A percentile compares a stretch with the other conserved stretches of the same genome.
These are phyloP conservation scores for Uria aalge DNA, from an alignment of 2,113 vertebrate genomes.

Conservation along the genomic window DNA sequence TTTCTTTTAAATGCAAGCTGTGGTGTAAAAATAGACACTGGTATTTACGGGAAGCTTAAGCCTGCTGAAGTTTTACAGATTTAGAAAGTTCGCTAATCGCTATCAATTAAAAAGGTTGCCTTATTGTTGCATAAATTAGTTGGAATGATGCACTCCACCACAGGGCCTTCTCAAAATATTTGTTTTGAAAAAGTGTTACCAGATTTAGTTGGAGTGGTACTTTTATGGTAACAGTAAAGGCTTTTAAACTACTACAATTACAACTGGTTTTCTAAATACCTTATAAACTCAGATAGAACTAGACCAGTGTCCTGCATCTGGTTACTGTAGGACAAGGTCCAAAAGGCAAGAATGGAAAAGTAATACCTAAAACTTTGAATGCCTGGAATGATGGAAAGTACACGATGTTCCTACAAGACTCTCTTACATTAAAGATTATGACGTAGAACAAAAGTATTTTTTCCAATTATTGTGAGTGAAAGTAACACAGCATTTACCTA, in stretches of 20 bases:
- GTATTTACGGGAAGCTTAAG: slow-evolving; percentile 32
- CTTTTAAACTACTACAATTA: not conserved
- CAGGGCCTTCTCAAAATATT: not conserved
- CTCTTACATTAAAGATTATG: not conserved
- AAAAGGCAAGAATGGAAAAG: not conserved
- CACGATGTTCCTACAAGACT: not conserved
- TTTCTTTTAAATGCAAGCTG: slow-evolving; percentile 18
- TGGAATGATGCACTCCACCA: not conserved
- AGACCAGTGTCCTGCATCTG: not conserved
- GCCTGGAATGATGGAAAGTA: not conserved
- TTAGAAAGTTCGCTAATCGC: slow-evolving; percentile 48
- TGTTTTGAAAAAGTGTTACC: not conserved
- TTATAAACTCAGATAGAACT: not conserved
- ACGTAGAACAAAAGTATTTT: not conserved
- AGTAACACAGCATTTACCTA: not conserved
- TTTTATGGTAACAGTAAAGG: not conserved
- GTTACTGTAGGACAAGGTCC: not conserved
- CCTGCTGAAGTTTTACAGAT: slow-evolving; percentile 33
- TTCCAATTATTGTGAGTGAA: not conserved
- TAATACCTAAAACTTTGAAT: not conserved
- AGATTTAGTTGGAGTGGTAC: not conserved
- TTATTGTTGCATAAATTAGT: slow-evolving; percentile 20
- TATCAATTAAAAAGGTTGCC: slow-evolving; percentile 32
- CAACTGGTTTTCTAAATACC: not conserved
- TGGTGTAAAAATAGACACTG: slow-evolving; percentile 48